phyloP scores from a whole-genome alignment of 2,797 vertebrate species.

The Xyrichtys novacula region DNA sequence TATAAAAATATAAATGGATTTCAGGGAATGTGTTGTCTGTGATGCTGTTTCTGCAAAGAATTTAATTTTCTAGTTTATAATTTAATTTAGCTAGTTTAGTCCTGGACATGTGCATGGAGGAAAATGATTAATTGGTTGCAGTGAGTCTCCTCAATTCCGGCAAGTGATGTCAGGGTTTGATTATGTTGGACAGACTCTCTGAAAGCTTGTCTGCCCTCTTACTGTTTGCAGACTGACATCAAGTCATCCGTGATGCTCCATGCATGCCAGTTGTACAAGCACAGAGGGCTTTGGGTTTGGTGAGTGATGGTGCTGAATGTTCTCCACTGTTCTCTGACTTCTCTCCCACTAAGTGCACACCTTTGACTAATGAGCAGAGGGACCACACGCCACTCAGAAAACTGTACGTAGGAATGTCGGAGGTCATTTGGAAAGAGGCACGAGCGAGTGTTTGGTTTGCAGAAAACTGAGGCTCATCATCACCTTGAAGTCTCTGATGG shows the following conservation, averaged over 20 bases:
- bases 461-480: constrained; percentile 33
- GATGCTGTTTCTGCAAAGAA: constrained; percentile 5
- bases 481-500: constrained; percentile 27
- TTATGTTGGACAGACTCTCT: constrained; percentile 70
- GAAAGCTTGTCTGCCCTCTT: constrained; percentile 40
- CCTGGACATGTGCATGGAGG: constrained; percentile 57
- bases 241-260: constrained; percentile 65
- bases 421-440: constrained; percentile 52
- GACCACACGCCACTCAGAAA: constrained; percentile 59
- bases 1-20: background rate
- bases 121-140: constrained; percentile 69
- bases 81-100: constrained; percentile 39
- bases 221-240: constrained; percentile 54
- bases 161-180: constrained; percentile 78
- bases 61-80: no score
- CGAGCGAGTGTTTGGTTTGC: constrained; percentile 55
- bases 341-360: constrained; percentile 49
- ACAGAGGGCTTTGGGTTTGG: constrained; percentile 12
- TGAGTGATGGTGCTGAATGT: constrained; percentile 59
- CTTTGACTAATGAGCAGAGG: constrained; percentile 75
- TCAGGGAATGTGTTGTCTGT: background rate
- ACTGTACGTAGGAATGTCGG: constrained; percentile 59
- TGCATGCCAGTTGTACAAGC: constrained; percentile 47
- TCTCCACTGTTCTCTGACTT: constrained; percentile 31
- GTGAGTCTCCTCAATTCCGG: constrained; percentile 60